A percentile compares a stretch with the other conserved stretches of the same genome.
Evolutionary conservation across 1,140 invertebrate species (phyloP).

Genomic region (Elymnias hypermnestra): DNA sequence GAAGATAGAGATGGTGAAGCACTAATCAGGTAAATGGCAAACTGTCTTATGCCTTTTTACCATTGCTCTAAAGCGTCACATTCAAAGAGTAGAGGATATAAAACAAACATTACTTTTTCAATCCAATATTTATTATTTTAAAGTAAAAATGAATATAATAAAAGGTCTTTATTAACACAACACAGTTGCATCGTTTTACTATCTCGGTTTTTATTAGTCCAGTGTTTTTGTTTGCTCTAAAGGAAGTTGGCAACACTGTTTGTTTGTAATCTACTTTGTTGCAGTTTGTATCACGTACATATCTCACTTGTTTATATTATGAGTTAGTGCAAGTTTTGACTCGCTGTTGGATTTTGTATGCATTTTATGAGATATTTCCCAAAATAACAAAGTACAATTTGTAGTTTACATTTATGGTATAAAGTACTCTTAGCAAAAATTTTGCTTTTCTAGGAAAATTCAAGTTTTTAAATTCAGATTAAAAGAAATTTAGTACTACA

Average conservation of each 20-base stretch:
- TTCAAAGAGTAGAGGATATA: too few relatives aligned
- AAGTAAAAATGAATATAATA: too few relatives aligned
- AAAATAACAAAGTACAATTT: not conserved
- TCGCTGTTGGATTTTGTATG: not conserved
- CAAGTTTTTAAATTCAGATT: too few relatives aligned
- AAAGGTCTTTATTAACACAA: too few relatives aligned
- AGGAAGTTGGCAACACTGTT: not conserved
- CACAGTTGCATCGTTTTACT: not conserved
- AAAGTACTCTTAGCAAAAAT: not conserved
- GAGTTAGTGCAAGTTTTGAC: not conserved
- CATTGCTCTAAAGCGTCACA: too few relatives aligned
- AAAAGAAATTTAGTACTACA: too few relatives aligned
- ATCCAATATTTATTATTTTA: too few relatives aligned
- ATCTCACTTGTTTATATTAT: not conserved
- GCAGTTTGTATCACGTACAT: not conserved
- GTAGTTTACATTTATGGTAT: not conserved
- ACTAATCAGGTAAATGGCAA: too few relatives aligned
- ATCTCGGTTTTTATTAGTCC: not conserved
- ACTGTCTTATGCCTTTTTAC: too few relatives aligned
- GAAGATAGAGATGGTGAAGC: too few relatives aligned
- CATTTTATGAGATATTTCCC: not conserved
- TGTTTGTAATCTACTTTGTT: not conserved
- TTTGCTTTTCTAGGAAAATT: not conserved
- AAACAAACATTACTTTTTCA: too few relatives aligned
- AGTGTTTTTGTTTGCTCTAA: not conserved